Evolutionary conservation across 92 coral and sea anemone genomes (phyloP), one percentile per base, ranked within the genome.

Genomic region (Epizoanthus ramosus): DNA sequence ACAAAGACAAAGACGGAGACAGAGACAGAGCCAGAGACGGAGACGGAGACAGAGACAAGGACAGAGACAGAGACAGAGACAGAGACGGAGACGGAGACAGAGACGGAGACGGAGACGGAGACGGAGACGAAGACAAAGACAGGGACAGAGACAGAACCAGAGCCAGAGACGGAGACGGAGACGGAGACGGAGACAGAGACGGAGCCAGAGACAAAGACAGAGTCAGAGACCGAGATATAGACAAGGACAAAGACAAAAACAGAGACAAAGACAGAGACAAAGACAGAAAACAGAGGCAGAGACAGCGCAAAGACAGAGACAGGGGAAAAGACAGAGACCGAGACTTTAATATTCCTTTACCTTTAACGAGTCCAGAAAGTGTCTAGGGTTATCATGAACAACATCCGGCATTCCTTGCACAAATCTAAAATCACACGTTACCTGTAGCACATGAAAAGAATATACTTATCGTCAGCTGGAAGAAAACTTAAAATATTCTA

Each of bases 341-440:
- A n/a, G n/a, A n/a, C n/a, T n/a, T 56, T 3, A 8, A 17, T 5
- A 8, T 12, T 57, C 80, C 67, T 5, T n/a, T 12, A 75, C 80
- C 80, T 75, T 24, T 6, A 75, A 8, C 3, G 80, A 75, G 23
- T 75, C 17, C 2, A 75, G 68, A 57, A 75, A 75, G 14, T 2
- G 31, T 22, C 68, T 28, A 8, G 80, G 80, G 59, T 75, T 57
- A 58, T 75, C 80, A 8, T 6, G 66, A 33, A 8, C 68, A 25
- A 18, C 19, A 21, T 75, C 80, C 0, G 80, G 67, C 80, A 75
- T 75, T 17, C 80, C 80, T 75, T 75, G 80, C 17, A 75, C 66
- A 56, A 75, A 75, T 24, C 80, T 24, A 58, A 75, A 75, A 25
- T 75, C 80, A 57, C 59, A 75, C 2, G 67, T 75, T 4, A 57